Base-by-base conservation (phyloP, 2,888 invertebrate species). In the Polymixis lichenea region DNA sequence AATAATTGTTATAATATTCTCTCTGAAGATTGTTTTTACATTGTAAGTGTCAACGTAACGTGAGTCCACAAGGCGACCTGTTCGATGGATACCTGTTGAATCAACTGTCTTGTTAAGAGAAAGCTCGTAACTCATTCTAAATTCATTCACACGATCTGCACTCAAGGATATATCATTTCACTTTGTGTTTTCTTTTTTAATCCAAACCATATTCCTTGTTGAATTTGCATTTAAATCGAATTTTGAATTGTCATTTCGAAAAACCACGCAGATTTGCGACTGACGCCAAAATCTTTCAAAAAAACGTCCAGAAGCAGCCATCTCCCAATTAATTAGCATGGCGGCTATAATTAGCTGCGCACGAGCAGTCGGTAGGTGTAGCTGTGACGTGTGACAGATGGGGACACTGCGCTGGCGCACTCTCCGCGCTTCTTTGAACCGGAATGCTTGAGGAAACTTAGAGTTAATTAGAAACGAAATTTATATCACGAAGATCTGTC, bases 321-420 rank as follows among this genome's bases (percentile, higher is more conserved):
- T 90, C 90, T 89, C 90, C 91, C 90, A 91, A 95, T 95, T 95
- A 95, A 95, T 95, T 95, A 95, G 93, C 87, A 87, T 88, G 83
- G 84, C 67, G 86, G 86, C 93, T 95, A 95, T 94, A 95, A 95
- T 95, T 95, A 95, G 93, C 86, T 85, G 69, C 82, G 85, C 84
- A 72, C 84, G 90, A 88, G 92, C 92, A 90, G 91, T 89, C 88
- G 89, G 92, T 92, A 92, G 94, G 94, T 91, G 94, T 92, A 89
- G 90, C 91, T 68, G 84, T 88, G 95, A 95, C 95, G 91, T 87
- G 91, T 94, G 96, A 96, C 95, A 95, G 95, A 95, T 95, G 95
- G 92, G 87, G 90, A 95, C 95, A 95, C 91, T 91, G 90, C 92
- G 93, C 93, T 94, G 95, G 95, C 95, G 92, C 90, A 92, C 89